These are phyloP conservation scores for Cylloceria caligata DNA, from an alignment of 2,888 invertebrate genomes.

Conservation along the genomic window DNA sequence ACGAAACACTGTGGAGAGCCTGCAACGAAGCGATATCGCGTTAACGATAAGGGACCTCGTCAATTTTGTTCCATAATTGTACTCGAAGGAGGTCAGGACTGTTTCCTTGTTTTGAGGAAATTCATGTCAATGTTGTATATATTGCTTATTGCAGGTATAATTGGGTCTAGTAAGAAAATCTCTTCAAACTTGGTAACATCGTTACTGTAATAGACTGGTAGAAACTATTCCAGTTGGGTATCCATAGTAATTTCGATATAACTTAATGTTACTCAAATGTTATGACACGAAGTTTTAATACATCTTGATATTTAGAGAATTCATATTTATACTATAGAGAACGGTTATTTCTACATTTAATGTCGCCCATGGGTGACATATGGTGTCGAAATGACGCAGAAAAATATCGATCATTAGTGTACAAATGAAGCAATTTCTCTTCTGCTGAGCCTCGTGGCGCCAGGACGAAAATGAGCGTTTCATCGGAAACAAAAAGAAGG, in stretches of 20 bases:
- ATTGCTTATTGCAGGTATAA: constrained; percentile 16
- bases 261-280: no score
- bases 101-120: constrained; percentile 37
- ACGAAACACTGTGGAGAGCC: constrained; percentile 34
- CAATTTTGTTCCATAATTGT: constrained; percentile 47
- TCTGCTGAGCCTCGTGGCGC: neutral
- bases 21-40: constrained; percentile 15
- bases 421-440: neutral
- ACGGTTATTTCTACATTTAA: no score
- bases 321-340: no score
- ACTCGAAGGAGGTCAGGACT: constrained; percentile 36
- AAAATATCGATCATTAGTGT: neutral
- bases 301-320: no score
- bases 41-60: constrained; percentile 40
- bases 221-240: neutral
- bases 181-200: constrained; percentile 10
- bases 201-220: neutral
- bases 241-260: neutral
- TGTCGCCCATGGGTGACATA: no score
- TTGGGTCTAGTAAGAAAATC: constrained; percentile 34
- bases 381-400: neutral
- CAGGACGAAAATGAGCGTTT: neutral
- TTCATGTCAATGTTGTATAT: constrained; percentile 37
- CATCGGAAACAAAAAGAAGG: neutral
- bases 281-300: no score